A percentile compares a stretch with the other conserved stretches of the same genome.
Evolutionary conservation across 1,140 invertebrate species (phyloP).

Genomic region (Plectrocnemia conspersa): DNA sequence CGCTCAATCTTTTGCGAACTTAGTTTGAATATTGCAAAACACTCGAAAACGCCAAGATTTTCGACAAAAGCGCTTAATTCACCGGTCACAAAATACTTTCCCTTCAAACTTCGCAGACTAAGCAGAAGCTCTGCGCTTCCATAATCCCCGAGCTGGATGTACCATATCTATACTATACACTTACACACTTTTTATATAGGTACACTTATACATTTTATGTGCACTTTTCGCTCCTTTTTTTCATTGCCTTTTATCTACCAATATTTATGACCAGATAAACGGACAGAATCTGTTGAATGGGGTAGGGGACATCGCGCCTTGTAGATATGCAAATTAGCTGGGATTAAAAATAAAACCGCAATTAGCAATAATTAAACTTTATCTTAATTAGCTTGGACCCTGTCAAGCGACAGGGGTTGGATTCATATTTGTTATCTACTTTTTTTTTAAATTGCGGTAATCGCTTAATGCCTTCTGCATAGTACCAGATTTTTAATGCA

Average conservation of each 20-base stretch:
- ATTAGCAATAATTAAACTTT: constrained; percentile 37
- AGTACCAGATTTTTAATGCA: neutral
- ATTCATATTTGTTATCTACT: too few species aligned
- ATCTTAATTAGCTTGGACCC: constrained; percentile 37
- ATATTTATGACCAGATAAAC: constrained; percentile 37
- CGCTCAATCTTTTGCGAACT: constrained; percentile 4
- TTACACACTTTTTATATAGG: too few species aligned
- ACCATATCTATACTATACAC: too few species aligned
- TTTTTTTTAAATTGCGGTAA: too few species aligned
- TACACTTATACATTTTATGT: constrained; percentile 31
- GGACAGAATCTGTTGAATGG: constrained; percentile 24
- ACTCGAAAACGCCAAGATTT: constrained; percentile 10
- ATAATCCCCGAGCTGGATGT: constrained; percentile 24
- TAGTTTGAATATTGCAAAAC: constrained; percentile 13
- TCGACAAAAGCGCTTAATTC: constrained; percentile 21
- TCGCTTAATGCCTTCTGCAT: neutral
- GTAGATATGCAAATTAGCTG: constrained; percentile 33
- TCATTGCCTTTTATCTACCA: constrained; percentile 21
- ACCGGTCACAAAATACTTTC: constrained; percentile 20
- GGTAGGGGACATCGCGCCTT: constrained; percentile 10
- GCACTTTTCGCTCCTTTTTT: constrained; percentile 22
- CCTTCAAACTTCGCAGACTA: constrained; percentile 29
- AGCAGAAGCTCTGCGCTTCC: constrained; percentile 3
- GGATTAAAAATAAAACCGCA: constrained; percentile 37
- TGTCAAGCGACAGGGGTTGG: too few species aligned